Evolutionary conservation across 2,113 vertebrate genomes (phyloP), one percentile per base, ranked within the genome.

Genomic region (Strix aluco): DNA sequence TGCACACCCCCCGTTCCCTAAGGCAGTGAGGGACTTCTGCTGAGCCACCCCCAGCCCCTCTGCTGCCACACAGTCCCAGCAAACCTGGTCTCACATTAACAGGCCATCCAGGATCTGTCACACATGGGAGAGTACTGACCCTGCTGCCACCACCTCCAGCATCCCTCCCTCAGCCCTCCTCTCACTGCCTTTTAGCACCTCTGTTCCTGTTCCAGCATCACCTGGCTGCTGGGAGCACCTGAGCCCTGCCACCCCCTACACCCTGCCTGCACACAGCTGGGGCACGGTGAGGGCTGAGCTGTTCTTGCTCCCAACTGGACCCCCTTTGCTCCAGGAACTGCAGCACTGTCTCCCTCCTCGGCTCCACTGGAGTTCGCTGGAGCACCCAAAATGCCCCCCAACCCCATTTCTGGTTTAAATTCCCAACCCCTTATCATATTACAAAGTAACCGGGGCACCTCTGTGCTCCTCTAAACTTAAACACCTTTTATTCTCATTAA

Each of bases 401-500:
- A 6, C 20, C 57, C 21, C 34, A 55, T 84, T 89, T 74, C 91
- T 96, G 91, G 66, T 82, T 96, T 84, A 96, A 96, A 96, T 94
- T 97, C 91, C 94, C 92, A 88, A 20, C 70, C 91, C 66, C 84
- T 94, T 88, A 96, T 97, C 95, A 12, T 47, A 89, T 97, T 97
- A 96, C 97, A 94, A 96, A 93, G 93, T 82, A 86, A 81, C 81
- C 1, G 18, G 74, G 81, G 80, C 12, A 29, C 91, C 87, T 74
- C 77, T 65, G 44, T 9, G 3, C 70, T 95, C 74, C 69, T 94
- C 94, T 79, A 94, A 94, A 94, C 58, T 65, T 78, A 90, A 86
- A 87, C 85, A 90, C 90, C 74, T 92, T 96, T 94, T 96, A 90
- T 96, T 96, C 95, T 96, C 96, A 94, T 97, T 97, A 97, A 97